A percentile compares a stretch with the other conserved stretches of the same genome.
Evolutionary conservation across 2,113 vertebrate genomes (phyloP).

Genomic region (Labeo catla): DNA sequence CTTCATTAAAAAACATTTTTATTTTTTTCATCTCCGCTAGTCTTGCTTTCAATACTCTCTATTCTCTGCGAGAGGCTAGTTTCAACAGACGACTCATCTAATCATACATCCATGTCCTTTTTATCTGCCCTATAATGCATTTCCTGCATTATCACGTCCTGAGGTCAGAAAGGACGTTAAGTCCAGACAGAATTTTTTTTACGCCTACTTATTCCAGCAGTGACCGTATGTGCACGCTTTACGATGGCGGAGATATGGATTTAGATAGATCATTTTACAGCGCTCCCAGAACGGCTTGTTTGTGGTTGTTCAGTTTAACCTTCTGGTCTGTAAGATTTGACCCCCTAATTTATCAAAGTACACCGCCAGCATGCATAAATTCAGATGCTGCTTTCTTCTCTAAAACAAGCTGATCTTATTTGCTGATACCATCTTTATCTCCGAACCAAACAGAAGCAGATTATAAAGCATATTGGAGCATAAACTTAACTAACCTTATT

Average conservation of each 20-base stretch:
- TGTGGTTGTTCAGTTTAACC: conserved; percentile 26
- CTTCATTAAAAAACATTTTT: conserved; percentile 60
- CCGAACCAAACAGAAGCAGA: neutral
- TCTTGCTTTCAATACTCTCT: neutral
- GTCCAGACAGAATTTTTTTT: neutral
- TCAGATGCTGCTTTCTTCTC: neutral
- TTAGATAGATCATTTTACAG: conserved; percentile 27
- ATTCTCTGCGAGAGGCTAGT: neutral
- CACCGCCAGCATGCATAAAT: conserved; percentile 14
- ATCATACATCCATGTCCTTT: neutral
- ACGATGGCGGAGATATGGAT: conserved; percentile 36
- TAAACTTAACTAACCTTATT: conserved; percentile 12
- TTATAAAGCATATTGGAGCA: neutral
- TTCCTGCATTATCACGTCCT: conserved; percentile 9
- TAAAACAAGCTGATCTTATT: conserved; percentile 23
- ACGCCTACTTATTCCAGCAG: neutral
- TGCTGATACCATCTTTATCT: conserved; percentile 14
- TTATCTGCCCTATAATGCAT: neutral
- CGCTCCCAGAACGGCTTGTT: conserved; percentile 14
- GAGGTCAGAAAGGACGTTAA: conserved; percentile 32
- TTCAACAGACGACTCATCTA: neutral
- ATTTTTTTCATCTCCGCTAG: conserved; percentile 28
- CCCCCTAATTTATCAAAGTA: conserved; percentile 32
- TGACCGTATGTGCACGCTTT: neutral
- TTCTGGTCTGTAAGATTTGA: conserved; percentile 37